Base-by-base conservation (phyloP, 2,113 vertebrate genomes). In the Isichthys henryi region DNA sequence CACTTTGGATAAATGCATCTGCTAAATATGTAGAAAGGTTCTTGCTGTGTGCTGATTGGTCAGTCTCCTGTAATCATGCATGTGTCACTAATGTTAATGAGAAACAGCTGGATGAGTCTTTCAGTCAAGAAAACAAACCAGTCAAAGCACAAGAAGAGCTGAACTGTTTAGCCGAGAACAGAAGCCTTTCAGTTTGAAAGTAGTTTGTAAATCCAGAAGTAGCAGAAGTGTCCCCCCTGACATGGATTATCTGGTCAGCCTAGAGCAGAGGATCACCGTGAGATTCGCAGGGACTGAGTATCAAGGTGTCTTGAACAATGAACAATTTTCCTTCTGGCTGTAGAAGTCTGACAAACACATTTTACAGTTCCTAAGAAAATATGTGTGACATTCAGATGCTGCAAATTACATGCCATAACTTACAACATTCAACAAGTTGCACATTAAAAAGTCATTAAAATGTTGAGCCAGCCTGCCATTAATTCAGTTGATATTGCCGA, bases 371-470 rank as follows among this genome's bases (percentile, higher is more conserved):
- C n/a, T 80, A 43, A 43, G 74, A 35, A 43, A 39, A 49, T n/a
- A 19, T 23, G 48, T 27, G n/a, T 48, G 83, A 15, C 48, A 15
- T 86, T n/a, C 10, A 86, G 43, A 86, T 49, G 48, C 45, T 49
- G 45, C 4, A 15, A 86, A 48, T 48, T 45, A 86, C 82, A 85
- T 17, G 10, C 43, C 17, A 11, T 80, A 80, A 77, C 70, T 77
- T 77, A 84, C 19, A 48, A 49, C 43, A 49, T 8, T 85, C 43
- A 86, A 50, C 46, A 48, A 48, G 83, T 17, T 50, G 83, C 17
- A 86, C n/a, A 86, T 86, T 86, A 86, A 86, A 86, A 27, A 85
- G 82, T 86, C 83, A 86, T 86, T 86, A 86, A 86, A 10, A 86
- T 50, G 83, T 6, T 49, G 83, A 86, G 9, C 45, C n/a, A 31